Evolutionary conservation across 2,888 invertebrate genomes (phyloP), one percentile per base, ranked within the genome.

Genomic region (Conus canariensis): DNA sequence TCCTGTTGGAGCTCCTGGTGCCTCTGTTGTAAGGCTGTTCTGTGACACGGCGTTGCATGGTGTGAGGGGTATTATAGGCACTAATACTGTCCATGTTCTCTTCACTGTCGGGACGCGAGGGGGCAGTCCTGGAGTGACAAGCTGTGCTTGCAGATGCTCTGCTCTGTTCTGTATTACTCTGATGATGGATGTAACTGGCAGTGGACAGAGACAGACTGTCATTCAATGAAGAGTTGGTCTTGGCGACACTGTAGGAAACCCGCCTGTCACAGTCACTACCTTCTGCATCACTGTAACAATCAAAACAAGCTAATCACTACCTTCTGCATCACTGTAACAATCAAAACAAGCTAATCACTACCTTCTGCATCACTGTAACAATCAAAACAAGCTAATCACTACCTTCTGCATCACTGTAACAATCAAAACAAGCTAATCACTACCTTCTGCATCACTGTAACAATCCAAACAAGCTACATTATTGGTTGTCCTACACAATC

Each of bases 201-300:
- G 19, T 2, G 5, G 22, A 6, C 19, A 22, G 82, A 9, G 82
- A 56, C 19, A 19, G 58, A 58, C 19, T 58, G 22, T 58, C 12
- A 8, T 12, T 56, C 22, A 19, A 9, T 3, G 82, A 83, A 83
- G 82, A 10, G 82, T 83, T 83, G 82, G 82, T 19, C 58, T 22
- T 83, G 82, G 19, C 14, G 0, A 30, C 45, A 45, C 80, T 22
- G 45, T 30, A 45, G 80, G 80, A 22, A 45, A 14, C 80, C 12
- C 10, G 30, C 80, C 45, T 30, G 80, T 80, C 80, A 30, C 14
- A 3, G 82, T 83, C 82, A 22, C 82, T 22, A 7, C 19, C 30
- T 1, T 83, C 82, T 22, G 82, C 58, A 56, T 83, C 82, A 22
- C 82, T 82, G 82, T 58, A 82, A 82, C 82, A 82, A 12, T 77